These are phyloP conservation scores for Drosophila chauvacae DNA, from an alignment of 1,140 invertebrate species.

Conservation along the genomic window DNA sequence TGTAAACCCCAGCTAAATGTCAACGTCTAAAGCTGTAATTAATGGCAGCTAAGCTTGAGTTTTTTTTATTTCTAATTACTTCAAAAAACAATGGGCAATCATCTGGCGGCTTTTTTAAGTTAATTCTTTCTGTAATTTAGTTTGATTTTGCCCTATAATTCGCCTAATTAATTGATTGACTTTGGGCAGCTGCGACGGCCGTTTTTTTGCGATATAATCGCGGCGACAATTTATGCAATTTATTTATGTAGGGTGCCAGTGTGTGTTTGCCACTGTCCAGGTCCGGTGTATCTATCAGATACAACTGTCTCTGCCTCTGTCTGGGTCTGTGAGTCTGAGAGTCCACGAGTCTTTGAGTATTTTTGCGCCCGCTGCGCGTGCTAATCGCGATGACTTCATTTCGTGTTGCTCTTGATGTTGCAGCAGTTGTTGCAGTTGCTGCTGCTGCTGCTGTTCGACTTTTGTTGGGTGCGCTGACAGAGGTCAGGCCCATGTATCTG, in stretches of 20 bases:
- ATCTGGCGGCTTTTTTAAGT: slow-evolving; percentile 19
- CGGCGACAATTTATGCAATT: slow-evolving; percentile 50
- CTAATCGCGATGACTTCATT: slow-evolving; percentile 76
- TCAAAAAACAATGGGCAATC: slow-evolving; percentile 37
- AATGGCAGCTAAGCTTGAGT: slow-evolving; percentile 13
- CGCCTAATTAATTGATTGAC: slow-evolving; percentile 56
- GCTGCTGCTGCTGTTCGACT: slow-evolving; percentile 11
- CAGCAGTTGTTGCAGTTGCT: slow-evolving; percentile 12
- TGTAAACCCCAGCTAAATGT: slow-evolving; percentile 53
- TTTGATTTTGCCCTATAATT: slow-evolving; percentile 29
- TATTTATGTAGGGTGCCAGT: slow-evolving; percentile 45
- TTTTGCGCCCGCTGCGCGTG: slow-evolving; percentile 42
- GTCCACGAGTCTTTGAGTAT: slow-evolving; percentile 4
- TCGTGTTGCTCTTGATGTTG: slow-evolving; percentile 52
- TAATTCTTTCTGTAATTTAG: slow-evolving; percentile 19
- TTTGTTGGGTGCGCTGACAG: slow-evolving; percentile 37
- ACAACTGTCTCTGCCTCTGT: slow-evolving; percentile 33
- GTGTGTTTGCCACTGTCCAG: slow-evolving; percentile 35
- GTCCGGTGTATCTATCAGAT: slow-evolving; percentile 49
- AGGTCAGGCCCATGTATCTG: slow-evolving; percentile 60
- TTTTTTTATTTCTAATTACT: slow-evolving; percentile 27
- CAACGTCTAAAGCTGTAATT: slow-evolving; percentile 33
- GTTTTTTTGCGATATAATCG: slow-evolving; percentile 22
- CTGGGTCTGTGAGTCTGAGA: not conserved
- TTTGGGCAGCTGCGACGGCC: slow-evolving; percentile 17